Base-by-base conservation (phyloP, 1,140 invertebrate species). In the Carcinoscorpius rotundicauda region DNA sequence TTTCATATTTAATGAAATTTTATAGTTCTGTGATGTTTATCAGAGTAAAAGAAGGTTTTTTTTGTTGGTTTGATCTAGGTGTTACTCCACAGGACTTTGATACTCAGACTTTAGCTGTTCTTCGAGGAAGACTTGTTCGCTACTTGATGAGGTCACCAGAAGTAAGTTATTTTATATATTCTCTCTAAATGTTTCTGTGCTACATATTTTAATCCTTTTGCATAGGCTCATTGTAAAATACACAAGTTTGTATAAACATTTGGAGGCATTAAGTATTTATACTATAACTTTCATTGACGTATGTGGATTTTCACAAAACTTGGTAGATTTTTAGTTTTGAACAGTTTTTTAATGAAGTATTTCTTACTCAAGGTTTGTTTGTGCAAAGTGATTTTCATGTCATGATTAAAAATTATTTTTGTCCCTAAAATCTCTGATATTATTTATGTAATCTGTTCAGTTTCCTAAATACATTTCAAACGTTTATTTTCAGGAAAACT, bases 111-210 rank as follows among this genome's bases (percentile, higher is more conserved):
- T 80, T 97, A 58, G 95, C 93, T 0, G 89, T 97, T 60, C 80
- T 98, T n/a, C 65, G 70, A 53, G 96, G 96, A 5, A 81, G 93
- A 67, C 83, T 93, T 68, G 93, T 98, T 5, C 82, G 93, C 55
- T 98, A 96, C 78, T 82, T 97, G 29, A 97, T 97, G 91, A 81
- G 92, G 65, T 95, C 91, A n/a, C 82, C 86, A 76, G 92, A 97
- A 82, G 89, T 91, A 73, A 78, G 78, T 73, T 65, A 68, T 69
- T 62, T 70, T 58, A 52, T 4, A 50, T 49, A 56, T 63, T 51
- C 29, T 67, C 29, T 2, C 29, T 2, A 29, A 29, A 29, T 29
- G 29, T 29, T 29, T 29, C 29, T 29, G 29, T 29, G 29, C 29
- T 29, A 29, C 2, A 29, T 29, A 29, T 29, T 29, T 29, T 29